These are phyloP conservation scores for Equus przewalskii DNA, from an alignment of 2,113 vertebrate genomes.

Conservation along the genomic window DNA sequence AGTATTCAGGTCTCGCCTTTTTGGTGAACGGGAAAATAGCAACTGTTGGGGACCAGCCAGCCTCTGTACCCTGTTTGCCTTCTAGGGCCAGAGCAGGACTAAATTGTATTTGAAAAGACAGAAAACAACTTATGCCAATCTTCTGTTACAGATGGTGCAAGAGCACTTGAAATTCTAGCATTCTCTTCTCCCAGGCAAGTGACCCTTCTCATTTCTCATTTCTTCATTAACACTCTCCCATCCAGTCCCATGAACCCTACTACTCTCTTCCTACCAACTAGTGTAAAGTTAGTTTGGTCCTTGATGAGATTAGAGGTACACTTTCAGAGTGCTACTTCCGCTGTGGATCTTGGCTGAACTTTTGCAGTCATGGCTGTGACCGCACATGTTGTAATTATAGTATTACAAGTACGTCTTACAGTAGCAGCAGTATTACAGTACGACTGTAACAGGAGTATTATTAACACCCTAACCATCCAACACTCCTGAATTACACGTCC, in stretches of 20 bases:
- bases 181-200: not conserved
- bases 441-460: too few relatives aligned
- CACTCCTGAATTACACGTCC: not conserved
- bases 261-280: not conserved
- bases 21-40: not conserved
- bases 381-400: too few relatives aligned
- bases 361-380: not conserved
- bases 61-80: not conserved
- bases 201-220: not conserved
- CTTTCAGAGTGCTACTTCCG: too few relatives aligned
- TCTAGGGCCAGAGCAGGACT: not conserved
- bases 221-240: not conserved
- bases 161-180: not conserved
- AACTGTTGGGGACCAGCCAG: not conserved
- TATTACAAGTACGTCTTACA: too few relatives aligned
- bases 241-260: not conserved
- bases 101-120: not conserved
- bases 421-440: not conserved
- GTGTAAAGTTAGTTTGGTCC: not conserved
- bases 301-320: not conserved
- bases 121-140: not conserved
- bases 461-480: not conserved
- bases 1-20: not conserved
- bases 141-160: not conserved
- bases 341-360: not conserved